These are phyloP conservation scores for Planococcus citri DNA, from an alignment of 1,140 invertebrate species.

Conservation along the genomic window DNA sequence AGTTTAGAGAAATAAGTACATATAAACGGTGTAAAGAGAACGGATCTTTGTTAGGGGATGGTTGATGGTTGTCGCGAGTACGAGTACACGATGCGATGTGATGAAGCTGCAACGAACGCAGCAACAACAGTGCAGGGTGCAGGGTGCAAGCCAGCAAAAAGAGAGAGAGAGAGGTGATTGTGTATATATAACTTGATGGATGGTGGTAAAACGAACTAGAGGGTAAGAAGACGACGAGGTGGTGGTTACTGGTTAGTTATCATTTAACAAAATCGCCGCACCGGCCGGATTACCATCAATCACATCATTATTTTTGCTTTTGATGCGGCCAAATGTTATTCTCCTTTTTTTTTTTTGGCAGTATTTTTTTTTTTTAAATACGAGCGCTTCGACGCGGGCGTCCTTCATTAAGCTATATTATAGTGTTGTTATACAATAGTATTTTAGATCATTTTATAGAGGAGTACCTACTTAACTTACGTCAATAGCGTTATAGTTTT, in stretches of 20 bases:
- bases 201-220: background rate
- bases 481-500: no score
- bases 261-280: background rate
- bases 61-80: no score
- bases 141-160: no score
- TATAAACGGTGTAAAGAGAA: background rate
- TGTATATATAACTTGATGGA: background rate
- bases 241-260: background rate
- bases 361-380: no score
- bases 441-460: no score
- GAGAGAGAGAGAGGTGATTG: background rate
- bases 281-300: background rate
- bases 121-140: no score
- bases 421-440: no score
- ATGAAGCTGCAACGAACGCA: no score
- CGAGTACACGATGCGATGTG: no score
- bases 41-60: background rate
- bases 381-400: no score
- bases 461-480: no score
- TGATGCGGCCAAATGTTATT: background rate
- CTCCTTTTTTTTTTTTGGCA: background rate
- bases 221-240: background rate
- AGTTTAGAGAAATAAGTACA: background rate
- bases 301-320: background rate
- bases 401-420: no score